Conservation (phyloP, 1,140 invertebrate genomes). For the Drosophila busckii region DNA sequence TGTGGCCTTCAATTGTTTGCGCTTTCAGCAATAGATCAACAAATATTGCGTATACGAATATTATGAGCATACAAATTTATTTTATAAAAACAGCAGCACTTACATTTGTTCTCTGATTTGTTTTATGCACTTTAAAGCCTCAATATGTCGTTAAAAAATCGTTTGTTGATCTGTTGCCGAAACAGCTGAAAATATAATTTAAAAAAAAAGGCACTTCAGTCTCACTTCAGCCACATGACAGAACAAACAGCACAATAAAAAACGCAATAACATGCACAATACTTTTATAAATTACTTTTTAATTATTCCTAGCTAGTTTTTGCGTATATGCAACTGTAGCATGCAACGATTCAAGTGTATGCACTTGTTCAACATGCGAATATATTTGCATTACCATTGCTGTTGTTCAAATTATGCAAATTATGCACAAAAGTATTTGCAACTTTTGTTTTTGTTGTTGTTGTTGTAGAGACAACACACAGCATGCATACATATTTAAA, state of each 20-base stretch:
- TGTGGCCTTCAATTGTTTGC: background rate
- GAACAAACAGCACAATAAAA: conserved; percentile 17
- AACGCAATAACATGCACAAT: conserved; percentile 22
- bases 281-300: conserved; percentile 18
- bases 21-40: conserved; percentile 2
- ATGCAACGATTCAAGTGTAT: too few relatives aligned
- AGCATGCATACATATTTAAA: conserved; percentile 32
- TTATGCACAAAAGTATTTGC: conserved; percentile 38
- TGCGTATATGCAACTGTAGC: conserved; percentile 28
- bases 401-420: conserved; percentile 50
- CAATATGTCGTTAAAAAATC: conserved; percentile 13
- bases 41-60: too few relatives aligned
- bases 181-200: too few relatives aligned
- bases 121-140: conserved; percentile 14
- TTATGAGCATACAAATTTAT: too few relatives aligned
- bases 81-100: too few relatives aligned
- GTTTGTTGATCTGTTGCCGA: too few relatives aligned
- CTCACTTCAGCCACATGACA: conserved; percentile 55
- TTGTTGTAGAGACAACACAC: too few relatives aligned
- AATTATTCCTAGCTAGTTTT: conserved; percentile 2
- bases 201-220: too few relatives aligned
- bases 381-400: conserved; percentile 46
- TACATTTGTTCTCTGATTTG: conserved; percentile 17
- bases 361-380: too few relatives aligned
- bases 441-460: conserved; percentile 24